Percentiles rank a stretch among this genome's conserved stretches.
Conservation (phyloP, 2,888 invertebrate genomes). For the Hyalella azteca region DNA sequence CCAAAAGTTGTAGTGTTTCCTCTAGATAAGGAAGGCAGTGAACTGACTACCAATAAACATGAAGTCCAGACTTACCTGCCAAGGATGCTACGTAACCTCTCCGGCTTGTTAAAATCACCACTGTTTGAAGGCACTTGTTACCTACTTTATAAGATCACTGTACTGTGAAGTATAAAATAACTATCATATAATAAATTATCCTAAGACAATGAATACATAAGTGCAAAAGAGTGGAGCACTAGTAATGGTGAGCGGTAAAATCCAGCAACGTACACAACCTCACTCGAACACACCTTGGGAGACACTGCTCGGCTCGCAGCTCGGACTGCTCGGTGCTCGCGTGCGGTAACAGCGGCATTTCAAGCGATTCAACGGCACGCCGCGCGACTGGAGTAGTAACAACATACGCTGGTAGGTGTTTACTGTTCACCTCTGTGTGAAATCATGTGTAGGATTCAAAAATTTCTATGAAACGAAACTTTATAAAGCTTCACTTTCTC, state of each 20-base stretch:
- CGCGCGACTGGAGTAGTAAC: too few species aligned
- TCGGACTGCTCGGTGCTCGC: too few species aligned
- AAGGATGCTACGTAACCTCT: constrained; percentile 32
- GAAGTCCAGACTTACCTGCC: not conserved
- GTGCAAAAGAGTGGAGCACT: not conserved
- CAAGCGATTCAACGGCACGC: too few species aligned
- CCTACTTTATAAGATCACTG: not conserved
- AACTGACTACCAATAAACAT: not conserved
- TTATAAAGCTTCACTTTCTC: too few species aligned
- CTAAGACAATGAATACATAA: not conserved
- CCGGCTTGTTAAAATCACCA: constrained; percentile 21
- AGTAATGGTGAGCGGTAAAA: not conserved
- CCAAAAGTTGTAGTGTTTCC: too few species aligned
- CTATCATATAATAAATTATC: not conserved
- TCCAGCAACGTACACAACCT: not conserved
- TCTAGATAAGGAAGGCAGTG: too few species aligned
- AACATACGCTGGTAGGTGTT: too few species aligned
- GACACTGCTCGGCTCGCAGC: not conserved
- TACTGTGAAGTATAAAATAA: not conserved
- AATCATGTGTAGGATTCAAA: too few species aligned
- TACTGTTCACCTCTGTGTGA: too few species aligned
- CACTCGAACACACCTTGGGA: not conserved
- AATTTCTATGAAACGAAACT: too few species aligned
- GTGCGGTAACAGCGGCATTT: too few species aligned
- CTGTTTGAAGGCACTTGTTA: not conserved